Evolutionary conservation across 2,797 vertebrate genomes (phyloP), one percentile per base, ranked within the genome.

Genomic region (Crocidura indochinensis): DNA sequence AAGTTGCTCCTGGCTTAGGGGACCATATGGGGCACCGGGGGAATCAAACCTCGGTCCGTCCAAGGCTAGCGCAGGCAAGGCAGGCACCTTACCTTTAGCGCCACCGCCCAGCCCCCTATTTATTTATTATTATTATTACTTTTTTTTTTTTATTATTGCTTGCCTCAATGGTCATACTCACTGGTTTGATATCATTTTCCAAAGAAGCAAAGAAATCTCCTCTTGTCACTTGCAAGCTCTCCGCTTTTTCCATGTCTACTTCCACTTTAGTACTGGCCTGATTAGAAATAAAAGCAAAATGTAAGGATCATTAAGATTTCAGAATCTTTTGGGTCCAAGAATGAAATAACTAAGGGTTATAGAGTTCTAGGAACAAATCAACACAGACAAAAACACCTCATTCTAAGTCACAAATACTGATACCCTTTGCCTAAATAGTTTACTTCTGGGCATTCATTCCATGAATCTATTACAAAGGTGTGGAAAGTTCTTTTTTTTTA

Each of bases 111-210:
- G 49, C 8, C 81, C 89, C 46, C 44, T 53, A 26, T 44, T n/a
- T n/a, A n/a, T n/a, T n/a, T n/a, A 26, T 65, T 72, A 62, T 44
- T 81, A 56, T 56, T 56, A 5, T 56, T 56, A 19, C 53, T 56
- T n/a, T n/a, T n/a, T n/a, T n/a, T n/a, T n/a, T n/a, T n/a, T n/a
- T n/a, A 47, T 27, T 80, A 68, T 84, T 3, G n/a, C 0, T 38
- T 91, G 49, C 80, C 0, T 47, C 38, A 47, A 0, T 3, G 26
- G 38, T 3, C 62, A 62, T 68, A 98, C 99, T 98, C 87, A 99
- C 99, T 5, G 99, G 99, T 96, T 99, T 99, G 97, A 99, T 99
- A 94, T 99, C 99, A 5, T 99, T 99, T 76, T 99, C 98, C 97
- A 99, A 93, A n/a, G 99, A 99, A 0, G 98, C 98, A 88, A 99